Percentiles rank a stretch among this genome's conserved stretches.
phyloP scores from a whole-genome alignment of 1,140 invertebrate genomes.

The Neocloeon triangulifer region DNA sequence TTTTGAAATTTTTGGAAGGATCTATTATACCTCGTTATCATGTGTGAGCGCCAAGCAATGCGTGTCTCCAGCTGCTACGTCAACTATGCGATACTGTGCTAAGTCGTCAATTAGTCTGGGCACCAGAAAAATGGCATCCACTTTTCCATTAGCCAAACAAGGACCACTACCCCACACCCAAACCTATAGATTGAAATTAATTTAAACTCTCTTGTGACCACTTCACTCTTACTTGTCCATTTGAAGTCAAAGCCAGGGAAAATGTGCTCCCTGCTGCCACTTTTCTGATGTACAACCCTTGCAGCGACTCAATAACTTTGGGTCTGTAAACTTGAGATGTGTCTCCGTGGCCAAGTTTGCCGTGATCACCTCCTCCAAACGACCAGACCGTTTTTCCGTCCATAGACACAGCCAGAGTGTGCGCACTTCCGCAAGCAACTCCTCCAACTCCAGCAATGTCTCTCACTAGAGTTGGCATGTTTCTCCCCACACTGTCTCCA shows the following conservation, averaged over 20 bases:
- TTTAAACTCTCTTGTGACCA: neutral
- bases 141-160: slow-evolving; percentile 28
- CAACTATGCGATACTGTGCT: slow-evolving; percentile 14
- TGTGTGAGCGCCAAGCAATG: slow-evolving; percentile 34
- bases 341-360: slow-evolving; percentile 36
- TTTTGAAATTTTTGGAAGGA: too few species aligned
- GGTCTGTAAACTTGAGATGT: slow-evolving; percentile 27
- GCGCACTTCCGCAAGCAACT: slow-evolving; percentile 36
- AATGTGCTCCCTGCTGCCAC: slow-evolving; percentile 33
- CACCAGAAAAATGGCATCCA: slow-evolving; percentile 26
- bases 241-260: slow-evolving; percentile 31
- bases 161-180: slow-evolving; percentile 38
- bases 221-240: slow-evolving; percentile 20
- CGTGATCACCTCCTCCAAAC: slow-evolving; percentile 34
- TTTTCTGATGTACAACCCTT: slow-evolving; percentile 30
- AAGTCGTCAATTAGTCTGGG: slow-evolving; percentile 21
- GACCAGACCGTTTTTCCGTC: slow-evolving; percentile 41
- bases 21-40: slow-evolving; percentile 19
- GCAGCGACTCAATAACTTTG: slow-evolving; percentile 34
- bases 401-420: slow-evolving; percentile 32
- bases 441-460: slow-evolving; percentile 30
- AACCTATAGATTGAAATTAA: slow-evolving; percentile 19
- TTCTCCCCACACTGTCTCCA: slow-evolving; percentile 24
- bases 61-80: slow-evolving; percentile 28
- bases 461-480: slow-evolving; percentile 29